These are phyloP conservation scores for Cettia cetti DNA, from an alignment of 2,113 vertebrate species.

Conservation along the genomic window DNA sequence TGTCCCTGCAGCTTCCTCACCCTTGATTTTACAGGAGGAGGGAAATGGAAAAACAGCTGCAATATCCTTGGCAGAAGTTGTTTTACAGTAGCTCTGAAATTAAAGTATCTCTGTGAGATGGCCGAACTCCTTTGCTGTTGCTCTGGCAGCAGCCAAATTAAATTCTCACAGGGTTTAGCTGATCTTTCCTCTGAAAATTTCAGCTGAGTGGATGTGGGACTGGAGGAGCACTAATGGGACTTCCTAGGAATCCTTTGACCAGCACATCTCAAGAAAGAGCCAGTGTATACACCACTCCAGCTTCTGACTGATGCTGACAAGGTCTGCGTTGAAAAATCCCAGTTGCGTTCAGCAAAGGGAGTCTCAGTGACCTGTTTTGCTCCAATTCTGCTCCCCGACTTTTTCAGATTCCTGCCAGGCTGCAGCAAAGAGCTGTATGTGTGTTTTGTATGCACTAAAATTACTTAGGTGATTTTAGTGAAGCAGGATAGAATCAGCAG, in stretches of 20 bases:
- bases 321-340: background rate
- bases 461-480: background rate
- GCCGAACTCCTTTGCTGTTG: background rate
- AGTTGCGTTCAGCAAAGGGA: background rate
- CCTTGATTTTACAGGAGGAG: background rate
- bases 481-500: background rate
- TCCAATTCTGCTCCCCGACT: background rate
- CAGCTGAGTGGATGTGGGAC: rapidly evolving
- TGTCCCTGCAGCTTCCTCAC: background rate
- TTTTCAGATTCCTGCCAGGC: background rate
- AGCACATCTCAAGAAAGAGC: rapidly evolving
- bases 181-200: background rate
- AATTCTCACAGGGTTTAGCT: background rate
- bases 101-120: background rate
- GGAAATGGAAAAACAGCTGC: background rate
- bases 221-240: rapidly evolving
- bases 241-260: background rate
- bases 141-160: background rate
- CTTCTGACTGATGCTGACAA: background rate
- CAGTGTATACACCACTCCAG: background rate
- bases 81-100: slow-evolving; percentile 16
- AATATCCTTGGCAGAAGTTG: slow-evolving; percentile 31
- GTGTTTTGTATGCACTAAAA: background rate
- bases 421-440: background rate
- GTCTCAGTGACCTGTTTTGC: background rate